These are phyloP conservation scores for Leuciscus idus DNA, from an alignment of 2,113 vertebrate genomes.

Conservation along the genomic window DNA sequence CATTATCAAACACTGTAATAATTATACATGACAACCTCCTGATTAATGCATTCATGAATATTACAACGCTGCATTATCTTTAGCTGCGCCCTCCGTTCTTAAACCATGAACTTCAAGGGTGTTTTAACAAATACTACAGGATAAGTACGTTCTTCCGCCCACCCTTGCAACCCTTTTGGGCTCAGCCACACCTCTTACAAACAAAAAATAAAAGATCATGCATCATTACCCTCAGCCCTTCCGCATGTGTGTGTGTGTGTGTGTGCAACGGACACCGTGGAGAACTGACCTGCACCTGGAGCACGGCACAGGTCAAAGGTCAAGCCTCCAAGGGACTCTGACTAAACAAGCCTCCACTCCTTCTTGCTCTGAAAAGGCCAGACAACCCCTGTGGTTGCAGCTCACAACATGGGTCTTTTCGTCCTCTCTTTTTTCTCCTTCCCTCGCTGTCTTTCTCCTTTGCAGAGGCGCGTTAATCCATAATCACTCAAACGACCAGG, in stretches of 20 bases:
- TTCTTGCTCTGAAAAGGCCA: constrained; percentile 79
- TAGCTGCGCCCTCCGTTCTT: constrained; percentile 36
- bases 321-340: constrained; percentile 79
- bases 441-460: constrained; percentile 48
- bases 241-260: constrained; percentile 7
- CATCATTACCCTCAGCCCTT: constrained; percentile 39
- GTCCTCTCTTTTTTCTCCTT: constrained; percentile 55
- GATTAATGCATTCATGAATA: constrained; percentile 76
- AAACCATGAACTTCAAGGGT: constrained; percentile 49
- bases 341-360: constrained; percentile 80
- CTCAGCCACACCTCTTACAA: constrained; percentile 1
- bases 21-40: constrained; percentile 77
- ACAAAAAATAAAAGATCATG: constrained; percentile 10
- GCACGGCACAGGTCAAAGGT: constrained; percentile 68
- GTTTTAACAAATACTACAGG: constrained; percentile 35
- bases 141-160: background rate
- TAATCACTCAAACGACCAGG: constrained; percentile 82
- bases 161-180: background rate
- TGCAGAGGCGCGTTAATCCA: constrained; percentile 78
- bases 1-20: constrained; percentile 74
- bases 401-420: constrained; percentile 74
- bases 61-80: constrained; percentile 60
- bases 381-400: constrained; percentile 82
- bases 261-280: constrained; percentile 53
- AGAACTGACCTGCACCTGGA: constrained; percentile 86